These are phyloP conservation scores for Platycercus adscitus DNA, from an alignment of 2,113 vertebrate genomes.

Conservation along the genomic window DNA sequence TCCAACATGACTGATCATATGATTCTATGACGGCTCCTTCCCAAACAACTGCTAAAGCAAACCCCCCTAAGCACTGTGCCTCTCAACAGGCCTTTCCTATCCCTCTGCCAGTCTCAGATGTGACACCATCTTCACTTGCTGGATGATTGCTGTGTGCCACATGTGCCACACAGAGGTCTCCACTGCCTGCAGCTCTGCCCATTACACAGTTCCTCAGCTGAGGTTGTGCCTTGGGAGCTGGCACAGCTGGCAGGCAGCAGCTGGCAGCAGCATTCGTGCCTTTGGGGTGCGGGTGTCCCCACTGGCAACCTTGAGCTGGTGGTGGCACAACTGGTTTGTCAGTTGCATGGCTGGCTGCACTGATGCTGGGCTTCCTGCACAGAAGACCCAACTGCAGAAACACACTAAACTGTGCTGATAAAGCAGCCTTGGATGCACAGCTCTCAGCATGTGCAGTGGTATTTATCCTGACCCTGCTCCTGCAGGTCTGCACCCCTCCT, in stretches of 20 bases:
- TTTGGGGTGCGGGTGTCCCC: fast-evolving
- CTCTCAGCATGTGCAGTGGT: fast-evolving
- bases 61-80: not conserved
- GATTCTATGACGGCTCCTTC: not conserved
- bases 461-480: not conserved
- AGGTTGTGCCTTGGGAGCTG: not conserved
- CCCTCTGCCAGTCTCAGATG: not conserved
- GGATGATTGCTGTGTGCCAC: not conserved
- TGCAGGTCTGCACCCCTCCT: not conserved
- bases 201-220: not conserved
- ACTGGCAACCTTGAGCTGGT: not conserved
- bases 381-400: not conserved
- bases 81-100: not conserved
- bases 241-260: not conserved
- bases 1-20: not conserved
- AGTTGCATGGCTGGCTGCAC: fast-evolving
- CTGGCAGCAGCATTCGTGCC: not conserved
- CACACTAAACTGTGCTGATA: not conserved
- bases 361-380: not conserved
- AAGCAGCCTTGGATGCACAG: not conserved
- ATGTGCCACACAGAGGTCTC: not conserved
- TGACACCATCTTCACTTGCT: not conserved
- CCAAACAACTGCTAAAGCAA: not conserved
- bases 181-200: not conserved
- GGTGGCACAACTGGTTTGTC: not conserved